Percentiles rank a stretch among this genome's conserved stretches.
Conservation (phyloP, 1,140 invertebrate genomes). For the Magallana ariakensis region DNA sequence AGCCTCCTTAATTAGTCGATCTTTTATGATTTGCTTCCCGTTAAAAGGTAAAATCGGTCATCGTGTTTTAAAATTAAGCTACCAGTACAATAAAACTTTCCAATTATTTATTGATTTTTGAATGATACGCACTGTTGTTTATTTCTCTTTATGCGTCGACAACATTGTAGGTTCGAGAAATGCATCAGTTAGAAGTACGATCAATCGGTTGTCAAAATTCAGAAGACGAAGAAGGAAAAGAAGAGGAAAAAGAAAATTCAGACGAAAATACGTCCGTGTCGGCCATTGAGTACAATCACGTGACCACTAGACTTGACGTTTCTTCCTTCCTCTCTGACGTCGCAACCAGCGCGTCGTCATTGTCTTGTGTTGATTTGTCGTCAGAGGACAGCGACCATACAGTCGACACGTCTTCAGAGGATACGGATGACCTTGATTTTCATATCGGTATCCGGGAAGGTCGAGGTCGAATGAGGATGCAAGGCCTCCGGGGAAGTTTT, state of each 20-base stretch:
- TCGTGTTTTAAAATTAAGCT: no score
- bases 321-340: slow-evolving; percentile 26
- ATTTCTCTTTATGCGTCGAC: no score
- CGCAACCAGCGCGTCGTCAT: slow-evolving; percentile 19
- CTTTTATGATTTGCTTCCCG: no score
- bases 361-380: slow-evolving; percentile 6
- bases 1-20: no score
- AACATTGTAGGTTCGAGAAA: slow-evolving; percentile 10
- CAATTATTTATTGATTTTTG: no score
- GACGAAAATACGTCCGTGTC: not conserved
- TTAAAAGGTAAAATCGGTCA: no score
- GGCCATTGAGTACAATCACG: slow-evolving; percentile 3
- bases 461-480: slow-evolving; percentile 8
- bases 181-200: not conserved
- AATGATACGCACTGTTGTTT: no score
- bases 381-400: slow-evolving; percentile 9
- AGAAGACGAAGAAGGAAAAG: not conserved
- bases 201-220: slow-evolving; percentile 23
- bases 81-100: no score
- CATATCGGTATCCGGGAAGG: slow-evolving; percentile 13
- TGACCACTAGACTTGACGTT: slow-evolving; percentile 1
- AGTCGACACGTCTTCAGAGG: slow-evolving; percentile 6
- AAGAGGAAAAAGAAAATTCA: not conserved
- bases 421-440: slow-evolving; percentile 15
- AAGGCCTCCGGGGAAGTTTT: not conserved